Percentiles rank a stretch among this genome's conserved stretches.
Evolutionary conservation across 2,797 vertebrate species (phyloP).

Genomic region (Cryptoprocta ferox): DNA sequence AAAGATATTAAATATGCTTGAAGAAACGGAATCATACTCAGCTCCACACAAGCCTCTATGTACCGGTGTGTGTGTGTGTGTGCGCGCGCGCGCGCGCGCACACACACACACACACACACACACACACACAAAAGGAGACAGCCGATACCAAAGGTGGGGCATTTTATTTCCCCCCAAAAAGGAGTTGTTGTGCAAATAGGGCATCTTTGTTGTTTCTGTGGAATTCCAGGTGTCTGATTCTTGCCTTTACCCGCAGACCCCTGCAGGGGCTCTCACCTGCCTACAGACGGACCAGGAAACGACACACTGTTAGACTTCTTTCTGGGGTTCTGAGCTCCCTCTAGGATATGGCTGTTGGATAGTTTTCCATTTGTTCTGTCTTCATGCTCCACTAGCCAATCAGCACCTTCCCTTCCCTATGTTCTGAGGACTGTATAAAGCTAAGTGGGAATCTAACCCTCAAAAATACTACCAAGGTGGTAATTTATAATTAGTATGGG

Average conservation of each 20-base stretch:
- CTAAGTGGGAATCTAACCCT: constrained; percentile 43
- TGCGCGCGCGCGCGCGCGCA: no score
- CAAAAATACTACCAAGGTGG: constrained; percentile 60
- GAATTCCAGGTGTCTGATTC: constrained; percentile 65
- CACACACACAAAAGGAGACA: background rate
- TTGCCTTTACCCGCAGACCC: constrained; percentile 27
- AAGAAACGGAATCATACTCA: constrained; percentile 77
- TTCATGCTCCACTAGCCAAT: constrained; percentile 77
- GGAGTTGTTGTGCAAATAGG: constrained; percentile 24
- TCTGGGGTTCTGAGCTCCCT: constrained; percentile 64
- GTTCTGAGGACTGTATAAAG: background rate
- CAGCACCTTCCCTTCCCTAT: constrained; percentile 41
- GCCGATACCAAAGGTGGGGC: background rate
- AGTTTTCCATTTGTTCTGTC: constrained; percentile 76
- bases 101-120: background rate
- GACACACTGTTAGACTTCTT: constrained; percentile 38
- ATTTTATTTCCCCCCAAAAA: constrained; percentile 55
- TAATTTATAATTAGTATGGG: constrained; percentile 68
- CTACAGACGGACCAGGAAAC: constrained; percentile 13
- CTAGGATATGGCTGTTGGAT: constrained; percentile 49
- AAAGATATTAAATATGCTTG: constrained; percentile 87
- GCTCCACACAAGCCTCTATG: constrained; percentile 34
- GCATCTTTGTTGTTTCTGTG: background rate
- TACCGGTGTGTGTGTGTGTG: background rate
- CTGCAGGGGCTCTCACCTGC: background rate